These are phyloP conservation scores for Orchesella flavescens DNA, from an alignment of 2,888 invertebrate species.

Conservation along the genomic window DNA sequence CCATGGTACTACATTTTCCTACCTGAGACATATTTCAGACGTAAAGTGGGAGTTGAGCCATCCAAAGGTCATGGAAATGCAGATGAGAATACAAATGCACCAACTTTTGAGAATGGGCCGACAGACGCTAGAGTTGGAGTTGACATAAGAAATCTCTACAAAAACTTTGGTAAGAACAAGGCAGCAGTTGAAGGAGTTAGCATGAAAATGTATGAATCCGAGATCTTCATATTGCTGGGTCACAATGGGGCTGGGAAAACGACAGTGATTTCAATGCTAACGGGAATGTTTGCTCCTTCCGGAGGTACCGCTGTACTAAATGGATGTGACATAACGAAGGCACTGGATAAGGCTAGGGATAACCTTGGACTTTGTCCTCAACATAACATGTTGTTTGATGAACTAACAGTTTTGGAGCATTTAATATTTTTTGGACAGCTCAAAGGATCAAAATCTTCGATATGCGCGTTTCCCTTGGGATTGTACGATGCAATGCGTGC, in stretches of 20 bases:
- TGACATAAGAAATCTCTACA: conserved; percentile 73
- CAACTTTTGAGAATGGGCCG: conserved; percentile 74
- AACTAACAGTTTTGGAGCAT: conserved; percentile 88
- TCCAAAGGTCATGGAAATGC: not conserved
- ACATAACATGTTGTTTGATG: conserved; percentile 87
- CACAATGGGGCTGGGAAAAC: conserved; percentile 82
- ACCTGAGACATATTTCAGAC: not conserved
- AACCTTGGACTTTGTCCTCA: conserved; percentile 93
- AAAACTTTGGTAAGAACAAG: conserved; percentile 73
- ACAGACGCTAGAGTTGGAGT: conserved; percentile 74
- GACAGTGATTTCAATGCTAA: not conserved
- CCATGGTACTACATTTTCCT: conserved; percentile 79
- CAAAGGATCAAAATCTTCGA: no score
- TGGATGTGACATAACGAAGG: conserved; percentile 81
- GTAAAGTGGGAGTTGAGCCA: not conserved
- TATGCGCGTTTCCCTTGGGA: no score
- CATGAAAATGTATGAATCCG: conserved; percentile 85
- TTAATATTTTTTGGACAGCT: conserved; percentile 82
- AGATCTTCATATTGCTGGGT: conserved; percentile 87
- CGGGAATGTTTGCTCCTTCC: conserved; percentile 77
- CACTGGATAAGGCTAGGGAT: conserved; percentile 81
- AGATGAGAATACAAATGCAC: not conserved
- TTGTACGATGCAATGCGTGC: no score
- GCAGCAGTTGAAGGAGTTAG: conserved; percentile 82
- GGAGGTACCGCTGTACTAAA: conserved; percentile 83